Evolutionary conservation across 2,888 invertebrate genomes (phyloP), one percentile per base, ranked within the genome.

Genomic region (Atherix ibis): DNA sequence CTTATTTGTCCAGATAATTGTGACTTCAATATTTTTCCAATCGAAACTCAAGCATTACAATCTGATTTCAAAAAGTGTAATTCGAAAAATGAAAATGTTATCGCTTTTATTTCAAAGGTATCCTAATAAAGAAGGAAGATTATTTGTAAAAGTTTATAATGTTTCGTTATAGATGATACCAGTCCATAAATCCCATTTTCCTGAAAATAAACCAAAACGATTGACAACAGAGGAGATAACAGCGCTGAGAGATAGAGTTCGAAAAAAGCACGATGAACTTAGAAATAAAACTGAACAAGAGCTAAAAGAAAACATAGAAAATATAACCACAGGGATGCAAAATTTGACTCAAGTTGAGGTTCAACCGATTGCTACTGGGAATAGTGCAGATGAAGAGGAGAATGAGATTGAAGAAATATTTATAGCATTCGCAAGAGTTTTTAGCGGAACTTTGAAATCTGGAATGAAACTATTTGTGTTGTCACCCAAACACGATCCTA

Each of bases 401-500:
- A 41, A 27, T 14, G 34, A 39, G 16, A 27, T 31, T 38, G 56
- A 59, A 32, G 71, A 76, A 40, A 73, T 72, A 27, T 82, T 94
- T 52, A 68, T 97, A 42, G 95, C 89, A 1, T 88, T 97, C 64
- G 91, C 91, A 13, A 71, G 95, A 50, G 71, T 97, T 22, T 95
- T 87, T 56, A 89, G 89, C 55, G 95, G 97, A 3, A 78, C 70
- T 34, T 56, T 95, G 22, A 73, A 57, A 43, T 68, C 66, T 46
- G 89, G 88, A 5, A 74, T 78, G 49, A 73, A 73, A 49, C 62
- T 95, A 4, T 92, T 74, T 59, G 81, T 88, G 13, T 61, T 95
- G 16, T 77, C 84, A 10, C 87, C 91, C 2, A 87, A 88, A 58
- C 88, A 94, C 58, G 75, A 88, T 58, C 91, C 92, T 1, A 65